phyloP scores from a whole-genome alignment of 2,888 invertebrate species.

The Pasiphila rectangulata region DNA sequence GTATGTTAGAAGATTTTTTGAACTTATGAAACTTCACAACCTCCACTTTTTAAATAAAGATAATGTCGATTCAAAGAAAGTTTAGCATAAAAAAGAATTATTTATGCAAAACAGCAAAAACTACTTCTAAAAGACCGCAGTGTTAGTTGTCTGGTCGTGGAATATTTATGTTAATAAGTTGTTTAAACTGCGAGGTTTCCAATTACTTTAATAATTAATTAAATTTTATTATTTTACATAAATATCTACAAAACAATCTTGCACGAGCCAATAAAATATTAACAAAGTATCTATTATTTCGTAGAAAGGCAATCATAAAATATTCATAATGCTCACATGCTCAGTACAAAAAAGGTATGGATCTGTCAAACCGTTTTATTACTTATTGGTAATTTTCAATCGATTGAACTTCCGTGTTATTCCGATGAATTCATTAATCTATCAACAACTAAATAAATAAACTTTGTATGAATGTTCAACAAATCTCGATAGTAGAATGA shows the following conservation, averaged over 20 bases:
- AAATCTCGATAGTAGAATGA: not conserved
- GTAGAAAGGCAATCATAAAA: too few relatives aligned
- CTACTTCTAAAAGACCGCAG: slow-evolving; percentile 21
- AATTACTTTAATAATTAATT: slow-evolving; percentile 18
- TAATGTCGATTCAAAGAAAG: slow-evolving; percentile 13
- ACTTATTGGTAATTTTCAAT: not conserved
- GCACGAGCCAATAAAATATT: slow-evolving; percentile 1
- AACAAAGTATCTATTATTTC: too few relatives aligned
- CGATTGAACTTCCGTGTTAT: not conserved
- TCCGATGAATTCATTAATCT: slow-evolving; percentile 1
- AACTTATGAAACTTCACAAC: slow-evolving; percentile 4
- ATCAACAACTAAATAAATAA: not conserved
- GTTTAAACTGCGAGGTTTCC: slow-evolving; percentile 7
- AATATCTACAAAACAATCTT: not conserved
- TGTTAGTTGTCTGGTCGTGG: slow-evolving; percentile 15
- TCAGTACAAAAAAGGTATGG: not conserved
- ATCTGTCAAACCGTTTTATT: slow-evolving; percentile 2
- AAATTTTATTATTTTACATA: slow-evolving; percentile 4
- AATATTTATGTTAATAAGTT: slow-evolving; percentile 27
- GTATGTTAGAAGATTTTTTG: too few relatives aligned
- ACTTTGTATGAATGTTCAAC: not conserved
- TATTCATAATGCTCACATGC: too few relatives aligned
- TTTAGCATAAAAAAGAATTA: slow-evolving; percentile 14
- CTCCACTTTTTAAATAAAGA: slow-evolving; percentile 2
- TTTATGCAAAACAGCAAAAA: slow-evolving; percentile 32